Base-by-base conservation (phyloP, 2,888 invertebrate genomes). In the Cataglyphis livida region DNA sequence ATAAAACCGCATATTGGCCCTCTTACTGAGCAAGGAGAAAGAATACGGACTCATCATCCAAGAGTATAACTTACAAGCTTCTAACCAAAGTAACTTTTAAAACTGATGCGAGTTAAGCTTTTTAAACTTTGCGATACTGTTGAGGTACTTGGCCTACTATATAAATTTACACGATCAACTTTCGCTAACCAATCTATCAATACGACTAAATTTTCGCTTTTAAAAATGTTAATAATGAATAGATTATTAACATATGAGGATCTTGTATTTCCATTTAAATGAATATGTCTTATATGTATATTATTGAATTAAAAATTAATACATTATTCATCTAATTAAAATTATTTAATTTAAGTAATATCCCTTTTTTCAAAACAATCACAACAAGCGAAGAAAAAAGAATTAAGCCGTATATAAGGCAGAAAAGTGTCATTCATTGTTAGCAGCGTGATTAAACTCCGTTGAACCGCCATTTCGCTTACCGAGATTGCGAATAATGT, bases 401-500 rank as follows among this genome's bases (percentile, higher is more conserved):
- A 18, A 25, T 28, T 15, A 21, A 28, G 12, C 10, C 28, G n/a
- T 18, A 15, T 3, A 35, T 28, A 28, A n/a, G n/a, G 25, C 41
- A n/a, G 0, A 18, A 10, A 41, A 21, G 32, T 21, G 41, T 32
- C 32, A 51, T 21, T 35, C 10, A 12, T 21, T 21, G 51, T 51
- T 51, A 51, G 18, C 6, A 28, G 65, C 51, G 7, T 76, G 82
- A 82, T 89, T 81, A 84, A 76, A 35, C 48, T 48, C 12, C 9
- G 48, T 68, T 82, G 48, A 84, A 81, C 25, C 81, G 32, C 54
- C 48, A 41, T 61, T 65, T 70, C 70, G 59, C 32, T 48, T 44
- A 32, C 57, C 51, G 70, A 81, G 78, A 84, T 86, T 79, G 79
- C 51, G 41, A 28, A 75, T 76, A 59, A 51, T 79, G 75, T 41